These are phyloP conservation scores for Mesopsocus fuscifrons DNA, from an alignment of 2,888 invertebrate species.

Conservation along the genomic window DNA sequence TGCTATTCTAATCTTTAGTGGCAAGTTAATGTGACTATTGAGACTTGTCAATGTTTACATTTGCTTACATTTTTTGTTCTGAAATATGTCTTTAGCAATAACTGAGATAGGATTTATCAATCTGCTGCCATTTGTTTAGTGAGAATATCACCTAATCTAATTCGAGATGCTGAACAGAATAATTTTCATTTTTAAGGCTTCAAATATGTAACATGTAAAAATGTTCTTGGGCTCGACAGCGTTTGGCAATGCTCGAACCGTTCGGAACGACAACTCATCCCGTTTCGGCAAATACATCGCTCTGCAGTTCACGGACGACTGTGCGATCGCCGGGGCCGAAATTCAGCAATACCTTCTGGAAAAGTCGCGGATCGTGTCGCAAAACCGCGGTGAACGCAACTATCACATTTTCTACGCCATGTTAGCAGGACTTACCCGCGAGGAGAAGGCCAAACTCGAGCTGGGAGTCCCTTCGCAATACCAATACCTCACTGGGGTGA, in stretches of 20 bases:
- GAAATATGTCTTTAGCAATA: no score
- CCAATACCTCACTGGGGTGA: slow-evolving; percentile 57
- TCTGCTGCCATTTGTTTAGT: no score
- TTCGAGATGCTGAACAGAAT: no score
- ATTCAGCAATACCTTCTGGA: slow-evolving; percentile 91
- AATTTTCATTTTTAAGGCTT: no score
- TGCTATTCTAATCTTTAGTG: no score
- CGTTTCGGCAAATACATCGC: slow-evolving; percentile 92
- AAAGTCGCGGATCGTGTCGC: slow-evolving; percentile 82
- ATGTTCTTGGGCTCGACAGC: no score
- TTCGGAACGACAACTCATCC: slow-evolving; percentile 89
- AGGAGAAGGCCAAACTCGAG: slow-evolving; percentile 62
- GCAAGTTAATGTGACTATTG: no score
- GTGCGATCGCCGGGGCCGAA: slow-evolving; percentile 78
- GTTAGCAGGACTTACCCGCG: slow-evolving; percentile 57
- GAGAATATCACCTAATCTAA: no score
- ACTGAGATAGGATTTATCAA: no score
- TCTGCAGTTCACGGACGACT: slow-evolving; percentile 63
- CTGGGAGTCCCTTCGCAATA: slow-evolving; percentile 54
- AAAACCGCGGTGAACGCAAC: slow-evolving; percentile 76
- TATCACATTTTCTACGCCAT: slow-evolving; percentile 92
- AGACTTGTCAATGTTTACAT: no score
- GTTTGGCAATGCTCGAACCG: slow-evolving; percentile 92
- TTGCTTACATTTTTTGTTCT: no score
- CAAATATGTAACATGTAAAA: no score